These are phyloP conservation scores for Pseudotriccus pelzelni DNA, from an alignment of 2,797 vertebrate genomes.

Conservation along the genomic window DNA sequence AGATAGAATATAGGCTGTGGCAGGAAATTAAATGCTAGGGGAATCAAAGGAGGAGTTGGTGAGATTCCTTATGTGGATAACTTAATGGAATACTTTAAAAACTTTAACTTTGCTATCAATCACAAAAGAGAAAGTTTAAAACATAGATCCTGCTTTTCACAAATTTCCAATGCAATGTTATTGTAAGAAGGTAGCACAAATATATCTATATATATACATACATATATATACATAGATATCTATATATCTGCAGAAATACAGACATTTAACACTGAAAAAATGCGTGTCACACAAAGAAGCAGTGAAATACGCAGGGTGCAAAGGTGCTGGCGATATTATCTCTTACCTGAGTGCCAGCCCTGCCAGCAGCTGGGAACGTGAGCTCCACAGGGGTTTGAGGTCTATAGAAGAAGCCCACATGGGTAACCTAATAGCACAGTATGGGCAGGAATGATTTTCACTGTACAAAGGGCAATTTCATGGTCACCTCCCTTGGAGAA, in stretches of 20 bases:
- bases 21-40: not conserved
- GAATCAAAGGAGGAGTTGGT: not conserved
- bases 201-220: not conserved
- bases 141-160: not conserved
- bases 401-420: not conserved
- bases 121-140: not conserved
- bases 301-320: not conserved
- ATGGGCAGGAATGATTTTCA: constrained; percentile 8
- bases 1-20: not conserved
- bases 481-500: constrained; percentile 14
- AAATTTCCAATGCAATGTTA: not conserved
- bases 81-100: not conserved
- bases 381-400: not conserved
- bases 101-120: not conserved
- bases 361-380: constrained; percentile 2
- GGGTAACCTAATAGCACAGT: not conserved
- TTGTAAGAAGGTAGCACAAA: not conserved
- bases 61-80: not conserved
- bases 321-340: constrained; percentile 8
- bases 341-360: not conserved
- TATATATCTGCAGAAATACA: not conserved
- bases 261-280: constrained; percentile 9
- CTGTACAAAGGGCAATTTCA: constrained; percentile 48
- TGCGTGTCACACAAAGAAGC: not conserved
- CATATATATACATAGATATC: not conserved